Conservation (phyloP, 2,888 invertebrate species). For the Anaspis maculata region DNA sequence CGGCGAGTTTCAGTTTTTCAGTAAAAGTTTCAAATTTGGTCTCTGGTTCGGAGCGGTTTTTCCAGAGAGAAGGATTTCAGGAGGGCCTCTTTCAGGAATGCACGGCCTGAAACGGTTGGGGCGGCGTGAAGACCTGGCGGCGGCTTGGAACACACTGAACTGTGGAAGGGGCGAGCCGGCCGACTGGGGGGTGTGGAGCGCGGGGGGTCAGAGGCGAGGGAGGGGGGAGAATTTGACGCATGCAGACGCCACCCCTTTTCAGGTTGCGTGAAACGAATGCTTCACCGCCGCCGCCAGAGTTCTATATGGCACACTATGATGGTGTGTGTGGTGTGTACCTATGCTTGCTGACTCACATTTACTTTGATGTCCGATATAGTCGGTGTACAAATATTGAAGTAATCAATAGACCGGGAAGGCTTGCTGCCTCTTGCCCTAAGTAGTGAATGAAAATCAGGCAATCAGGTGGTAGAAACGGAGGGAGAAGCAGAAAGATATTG, state of each 20-base stretch:
- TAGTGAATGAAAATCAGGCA: conserved; percentile 3
- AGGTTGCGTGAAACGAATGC: conserved; percentile 19
- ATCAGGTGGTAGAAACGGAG: too few relatives aligned
- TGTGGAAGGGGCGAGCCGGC: too few relatives aligned
- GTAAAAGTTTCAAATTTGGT: too few relatives aligned
- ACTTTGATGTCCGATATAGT: conserved; percentile 14
- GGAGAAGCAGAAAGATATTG: too few relatives aligned
- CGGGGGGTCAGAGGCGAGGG: too few relatives aligned
- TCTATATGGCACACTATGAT: too few relatives aligned
- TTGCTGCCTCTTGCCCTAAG: too few relatives aligned
- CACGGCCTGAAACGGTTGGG: conserved; percentile 10
- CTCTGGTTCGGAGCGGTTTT: conserved; percentile 2
- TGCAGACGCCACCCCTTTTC: conserved; percentile 18
- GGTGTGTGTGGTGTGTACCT: too few relatives aligned
- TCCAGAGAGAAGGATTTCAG: conserved; percentile 1
- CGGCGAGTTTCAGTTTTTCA: too few relatives aligned
- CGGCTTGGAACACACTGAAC: conserved; percentile 1
- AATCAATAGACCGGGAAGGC: too few relatives aligned
- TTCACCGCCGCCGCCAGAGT: too few relatives aligned
- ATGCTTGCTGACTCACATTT: conserved; percentile 17
- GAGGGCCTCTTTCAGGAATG: conserved; percentile 3
- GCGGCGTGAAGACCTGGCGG: conserved; percentile 1
- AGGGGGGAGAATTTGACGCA: conserved; percentile 16
- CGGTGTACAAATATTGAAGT: conserved; percentile 9
- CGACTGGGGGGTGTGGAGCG: too few relatives aligned